These are phyloP conservation scores for Trachythela sp. DNA, from an alignment of 64 coral and sea anemone species.

Conservation along the genomic window DNA sequence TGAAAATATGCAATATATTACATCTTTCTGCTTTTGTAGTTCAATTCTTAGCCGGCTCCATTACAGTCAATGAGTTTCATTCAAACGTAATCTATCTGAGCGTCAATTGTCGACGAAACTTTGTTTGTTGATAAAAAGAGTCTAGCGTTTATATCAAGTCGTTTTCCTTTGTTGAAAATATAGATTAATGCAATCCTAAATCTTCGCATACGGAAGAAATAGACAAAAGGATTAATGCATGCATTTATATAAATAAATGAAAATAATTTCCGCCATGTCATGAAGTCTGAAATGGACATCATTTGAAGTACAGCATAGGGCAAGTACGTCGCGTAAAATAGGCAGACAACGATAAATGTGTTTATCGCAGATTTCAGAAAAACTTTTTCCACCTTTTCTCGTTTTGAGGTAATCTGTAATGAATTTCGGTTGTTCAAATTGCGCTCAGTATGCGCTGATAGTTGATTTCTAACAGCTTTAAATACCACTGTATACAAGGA, in stretches of 20 bases:
- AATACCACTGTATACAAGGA: background rate
- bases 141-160: background rate
- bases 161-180: background rate
- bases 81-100: too few relatives aligned
- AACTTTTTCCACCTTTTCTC: background rate
- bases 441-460: background rate
- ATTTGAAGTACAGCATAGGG: slow-evolving; percentile 1
- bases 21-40: too few relatives aligned
- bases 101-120: background rate
- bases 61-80: too few relatives aligned
- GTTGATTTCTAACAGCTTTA: background rate
- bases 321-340: background rate
- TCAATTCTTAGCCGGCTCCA: too few relatives aligned
- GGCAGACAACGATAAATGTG: background rate
- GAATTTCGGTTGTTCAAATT: background rate
- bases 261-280: background rate
- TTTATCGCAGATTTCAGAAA: background rate
- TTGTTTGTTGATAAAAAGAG: background rate
- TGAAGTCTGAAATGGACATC: background rate
- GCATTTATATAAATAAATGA: slow-evolving; percentile 16
- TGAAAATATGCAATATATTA: too few relatives aligned
- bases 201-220: background rate
- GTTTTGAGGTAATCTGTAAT: background rate
- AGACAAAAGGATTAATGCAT: slow-evolving; percentile 10
- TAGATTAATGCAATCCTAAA: background rate